Evolutionary conservation across 2,888 invertebrate genomes (phyloP), one percentile per base, ranked within the genome.

Genomic region (Hydropsyche betteni): DNA sequence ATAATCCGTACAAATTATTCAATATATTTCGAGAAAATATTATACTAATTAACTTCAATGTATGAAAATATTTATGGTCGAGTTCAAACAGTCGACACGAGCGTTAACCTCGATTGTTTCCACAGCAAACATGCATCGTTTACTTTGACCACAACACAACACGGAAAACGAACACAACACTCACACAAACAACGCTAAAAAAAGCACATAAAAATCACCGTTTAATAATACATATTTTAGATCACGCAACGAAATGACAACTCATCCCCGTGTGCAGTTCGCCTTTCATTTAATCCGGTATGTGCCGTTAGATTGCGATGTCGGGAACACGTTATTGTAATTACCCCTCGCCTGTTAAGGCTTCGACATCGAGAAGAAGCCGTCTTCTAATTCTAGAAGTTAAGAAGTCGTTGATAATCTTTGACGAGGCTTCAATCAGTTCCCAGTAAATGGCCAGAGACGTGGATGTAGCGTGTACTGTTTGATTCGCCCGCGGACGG

Each of bases 291-390:
- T 34, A 72, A n/a, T 72, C 72, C 58, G 72, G 72, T 72, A 36
- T 61, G 38, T 72, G 58, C 75, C 75, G 75, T 75, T 75, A 75
- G 44, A 44, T 34, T 24, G 33, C 68, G 58, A 38, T 24, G 71
- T 36, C 70, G 50, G 75, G 61, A 75, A 75, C 75, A 75, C 61
- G 75, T 75, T 75, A 71, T 75, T 75, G 75, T 75, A 70, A 75
- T 75, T 75, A 75, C 38, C 16, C 75, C 75, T 64, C 64, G 51
- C 75, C 68, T 12, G 71, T 71, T 75, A 75, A 75, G 71, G 53
- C 64, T 6, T 44, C 44, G 44, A 44, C 44, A 44, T 44, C 44
- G 6, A 44, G 71, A 75, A 58, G 75, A 61, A 36, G 70, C 51
- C 68, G 58, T 75, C 69, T 61, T 34, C 70, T 70, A 70, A 33